Conservation (phyloP, 2,888 invertebrate species). For the Notodonta dromedarius region DNA sequence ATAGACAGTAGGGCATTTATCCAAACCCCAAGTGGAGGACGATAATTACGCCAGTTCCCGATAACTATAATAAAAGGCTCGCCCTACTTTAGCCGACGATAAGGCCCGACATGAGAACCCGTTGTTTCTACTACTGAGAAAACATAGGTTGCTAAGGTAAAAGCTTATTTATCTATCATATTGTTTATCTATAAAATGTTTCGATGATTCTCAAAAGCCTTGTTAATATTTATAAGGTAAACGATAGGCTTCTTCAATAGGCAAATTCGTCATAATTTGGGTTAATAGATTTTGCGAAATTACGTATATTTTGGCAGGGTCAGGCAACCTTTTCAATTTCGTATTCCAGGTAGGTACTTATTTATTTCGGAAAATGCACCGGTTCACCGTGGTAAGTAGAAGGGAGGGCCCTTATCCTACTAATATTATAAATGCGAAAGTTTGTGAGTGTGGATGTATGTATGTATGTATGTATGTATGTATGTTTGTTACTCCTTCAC, state of each 20-base stretch:
- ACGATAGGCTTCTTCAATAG: background rate
- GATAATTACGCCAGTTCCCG: constrained; percentile 31
- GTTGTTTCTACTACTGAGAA: constrained; percentile 21
- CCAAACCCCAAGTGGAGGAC: constrained; percentile 28
- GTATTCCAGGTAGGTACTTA: no score
- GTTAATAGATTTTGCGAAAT: background rate
- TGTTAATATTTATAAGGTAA: background rate
- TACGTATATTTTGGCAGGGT: background rate
- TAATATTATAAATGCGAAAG: no score
- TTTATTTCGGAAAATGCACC: no score
- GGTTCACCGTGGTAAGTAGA: no score
- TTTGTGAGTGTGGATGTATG: no score
- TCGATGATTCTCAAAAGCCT: background rate
- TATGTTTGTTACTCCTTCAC: no score
- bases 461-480: no score
- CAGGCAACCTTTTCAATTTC: no score
- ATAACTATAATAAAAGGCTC: constrained; percentile 40
- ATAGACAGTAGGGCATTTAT: constrained; percentile 28
- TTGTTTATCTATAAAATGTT: constrained; percentile 19
- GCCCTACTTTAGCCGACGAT: constrained; percentile 35
- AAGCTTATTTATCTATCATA: constrained; percentile 17
- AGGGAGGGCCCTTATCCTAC: background rate
- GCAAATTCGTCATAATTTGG: background rate
- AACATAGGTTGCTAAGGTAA: constrained; percentile 13
- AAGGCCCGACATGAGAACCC: constrained; percentile 29